Evolutionary conservation across 2,797 vertebrate genomes (phyloP), one percentile per base, ranked within the genome.

Genomic region (Dromococcyx pavoninus): DNA sequence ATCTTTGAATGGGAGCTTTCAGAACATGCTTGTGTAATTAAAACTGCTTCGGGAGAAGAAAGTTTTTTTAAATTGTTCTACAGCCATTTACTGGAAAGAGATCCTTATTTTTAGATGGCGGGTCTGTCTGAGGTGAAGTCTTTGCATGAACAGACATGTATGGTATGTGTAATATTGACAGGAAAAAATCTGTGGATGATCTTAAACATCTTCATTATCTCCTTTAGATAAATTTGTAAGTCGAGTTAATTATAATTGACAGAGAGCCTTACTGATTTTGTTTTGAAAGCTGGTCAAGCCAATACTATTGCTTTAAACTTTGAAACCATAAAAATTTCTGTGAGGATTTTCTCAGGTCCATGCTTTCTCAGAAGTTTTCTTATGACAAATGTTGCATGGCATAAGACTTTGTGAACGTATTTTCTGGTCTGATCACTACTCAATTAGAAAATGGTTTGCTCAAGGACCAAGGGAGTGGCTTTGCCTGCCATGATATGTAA

Each of bases 201-300:
- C 23, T 74, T 87, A 76, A 91, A 60, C 15, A 7, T 22, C 10
- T 58, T 94, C 15, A 41, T 56, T 85, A 54, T 16, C 11, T 66
- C 39, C 28, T 65, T 91, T 60, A 87, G 35, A 73, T 89, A 58
- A 74, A 75, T 81, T 51, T 0, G 1, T 48, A 54, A 56, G 33
- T 91, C n/a, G 76, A 41, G 30, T 30, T 76, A 79, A 66, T 81
- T 87, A 24, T 66, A 66, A 75, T 48, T 85, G 16, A 82, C 85
- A 48, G 56, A 48, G 27, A 66, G 9, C 13, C 7, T 51, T 87
- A 44, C 0, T 79, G 67, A 56, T 91, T 86, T 57, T n/a, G 35
- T 62, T 41, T 82, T 82, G 71, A 33, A 75, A 88, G 46, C 46
- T 62, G 51, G 39, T 91, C 39, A 73, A 51, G n/a, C 46, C 39